phyloP scores from a whole-genome alignment of 2,113 vertebrate species.

The Engystomops pustulosus region DNA sequence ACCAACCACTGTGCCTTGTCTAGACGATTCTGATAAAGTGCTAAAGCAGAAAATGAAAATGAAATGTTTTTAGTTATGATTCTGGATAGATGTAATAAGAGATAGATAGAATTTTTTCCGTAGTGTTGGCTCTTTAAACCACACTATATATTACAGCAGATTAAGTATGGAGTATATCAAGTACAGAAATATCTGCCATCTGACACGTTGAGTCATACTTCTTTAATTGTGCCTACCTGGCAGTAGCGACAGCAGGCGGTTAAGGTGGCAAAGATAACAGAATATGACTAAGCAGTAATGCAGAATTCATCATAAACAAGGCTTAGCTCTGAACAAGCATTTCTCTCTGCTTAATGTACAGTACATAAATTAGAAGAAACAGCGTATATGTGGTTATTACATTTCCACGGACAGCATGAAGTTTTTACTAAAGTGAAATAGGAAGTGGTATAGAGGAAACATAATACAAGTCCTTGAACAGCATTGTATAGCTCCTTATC shows the following conservation, averaged over 20 bases:
- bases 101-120: not conserved
- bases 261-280: constrained; percentile 28
- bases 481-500: not conserved
- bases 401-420: constrained; percentile 20
- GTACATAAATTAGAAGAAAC: constrained; percentile 50
- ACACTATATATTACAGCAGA: not conserved
- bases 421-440: constrained; percentile 49
- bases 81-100: too few relatives aligned
- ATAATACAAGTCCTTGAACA: not conserved
- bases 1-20: too few relatives aligned
- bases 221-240: constrained; percentile 25
- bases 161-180: not conserved
- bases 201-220: constrained; percentile 27
- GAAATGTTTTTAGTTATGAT: too few relatives aligned
- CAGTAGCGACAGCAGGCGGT: constrained; percentile 1
- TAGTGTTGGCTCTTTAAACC: not conserved
- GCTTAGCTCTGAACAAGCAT: not conserved
- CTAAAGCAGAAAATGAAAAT: too few relatives aligned
- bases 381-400: constrained; percentile 8
- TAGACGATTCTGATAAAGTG: too few relatives aligned
- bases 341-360: constrained; percentile 43
- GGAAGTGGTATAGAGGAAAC: constrained; percentile 19
- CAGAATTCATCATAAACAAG: constrained; percentile 30
- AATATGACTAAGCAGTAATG: not conserved
- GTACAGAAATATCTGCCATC: constrained; percentile 35